A percentile compares a stretch with the other conserved stretches of the same genome.
These are phyloP conservation scores for Microctonus hyperodae DNA, from an alignment of 2,888 invertebrate species.

Conservation along the genomic window DNA sequence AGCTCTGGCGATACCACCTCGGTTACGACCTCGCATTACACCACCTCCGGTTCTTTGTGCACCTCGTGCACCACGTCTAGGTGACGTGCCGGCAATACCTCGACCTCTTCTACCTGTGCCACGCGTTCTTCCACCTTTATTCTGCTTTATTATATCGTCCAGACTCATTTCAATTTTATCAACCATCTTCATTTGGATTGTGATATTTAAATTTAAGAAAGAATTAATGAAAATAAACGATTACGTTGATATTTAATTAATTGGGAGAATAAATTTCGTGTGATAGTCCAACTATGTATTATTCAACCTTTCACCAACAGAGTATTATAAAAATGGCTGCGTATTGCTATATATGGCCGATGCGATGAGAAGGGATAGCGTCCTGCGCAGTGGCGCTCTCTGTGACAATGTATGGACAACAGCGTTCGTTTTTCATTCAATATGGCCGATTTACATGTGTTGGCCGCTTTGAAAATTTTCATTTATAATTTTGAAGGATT, in stretches of 20 bases:
- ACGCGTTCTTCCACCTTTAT: conserved; percentile 73
- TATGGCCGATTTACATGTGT: conserved; percentile 7
- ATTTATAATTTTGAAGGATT: too few relatives aligned
- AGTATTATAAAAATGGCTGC: conserved; percentile 18
- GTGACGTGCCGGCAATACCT: conserved; percentile 65
- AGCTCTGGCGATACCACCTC: conserved; percentile 69
- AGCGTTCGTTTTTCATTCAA: too few relatives aligned
- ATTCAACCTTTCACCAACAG: conserved; percentile 9
- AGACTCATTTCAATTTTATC: conserved; percentile 97
- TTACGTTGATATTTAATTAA: background rate
- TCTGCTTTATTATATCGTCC: conserved; percentile 94
- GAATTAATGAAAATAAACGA: background rate
- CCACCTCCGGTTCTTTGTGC: conserved; percentile 63
- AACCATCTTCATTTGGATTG: conserved; percentile 72
- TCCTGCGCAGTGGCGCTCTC: conserved; percentile 19
- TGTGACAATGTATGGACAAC: too few relatives aligned
- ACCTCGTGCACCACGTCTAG: conserved; percentile 64
- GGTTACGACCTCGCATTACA: conserved; percentile 75
- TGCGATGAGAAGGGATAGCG: background rate
- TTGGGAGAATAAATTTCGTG: background rate
- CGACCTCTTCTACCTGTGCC: conserved; percentile 66
- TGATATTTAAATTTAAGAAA: background rate
- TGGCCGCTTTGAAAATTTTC: too few relatives aligned
- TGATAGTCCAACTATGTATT: too few relatives aligned
- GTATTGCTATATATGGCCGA: background rate